Evolutionary conservation across 1,140 invertebrate species (phyloP), one percentile per base, ranked within the genome.

Genomic region (Caenorhabditis tropicalis): DNA sequence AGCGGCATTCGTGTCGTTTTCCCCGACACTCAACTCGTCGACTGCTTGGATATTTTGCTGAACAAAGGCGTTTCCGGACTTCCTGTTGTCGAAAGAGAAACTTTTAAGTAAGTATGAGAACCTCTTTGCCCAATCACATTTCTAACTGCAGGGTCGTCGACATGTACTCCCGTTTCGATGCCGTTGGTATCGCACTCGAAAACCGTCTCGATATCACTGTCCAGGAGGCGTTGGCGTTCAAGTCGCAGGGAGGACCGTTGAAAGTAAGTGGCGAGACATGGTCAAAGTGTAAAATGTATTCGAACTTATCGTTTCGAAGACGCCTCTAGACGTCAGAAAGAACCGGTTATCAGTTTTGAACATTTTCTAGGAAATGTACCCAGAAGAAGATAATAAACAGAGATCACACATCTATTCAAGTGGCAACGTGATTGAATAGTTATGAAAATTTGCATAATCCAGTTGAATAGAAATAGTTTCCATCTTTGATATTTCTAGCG

Each of bases 51-150:
- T 36, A 85, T 85, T 82, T 39, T 85, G n/a, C 70, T 85, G 2
- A 81, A 85, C 49, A 85, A 85, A 46, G 84, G 84, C 3, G 84
- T 85, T n/a, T 82, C 80, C 16, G 84, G 84, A 21, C 65, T 85
- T 10, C 84, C 84, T 1, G 84, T 85, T 1, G 84, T 85, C 12
- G 84, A 85, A 24, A 80, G 83, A 48, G 79, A 81, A n/a, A 85
- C 49, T 46, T 85, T 80, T 48, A 85, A 85, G 83, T 82, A 24
- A 48, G 82, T 74, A 7, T 49, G 12, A 1, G 12, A 5, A 2
- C 12, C 33, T 36, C 31, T 43, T 21, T n/a, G n/a, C n/a, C n/a
- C n/a, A n/a, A n/a, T n/a, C 6, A 16, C 15, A 1, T 21, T 56
- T 70, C n/a, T n/a, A n/a, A n/a, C n/a, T 74, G 49, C 83, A 85